Conservation (phyloP, 2,888 invertebrate species). For the Drosophila mimica region DNA sequence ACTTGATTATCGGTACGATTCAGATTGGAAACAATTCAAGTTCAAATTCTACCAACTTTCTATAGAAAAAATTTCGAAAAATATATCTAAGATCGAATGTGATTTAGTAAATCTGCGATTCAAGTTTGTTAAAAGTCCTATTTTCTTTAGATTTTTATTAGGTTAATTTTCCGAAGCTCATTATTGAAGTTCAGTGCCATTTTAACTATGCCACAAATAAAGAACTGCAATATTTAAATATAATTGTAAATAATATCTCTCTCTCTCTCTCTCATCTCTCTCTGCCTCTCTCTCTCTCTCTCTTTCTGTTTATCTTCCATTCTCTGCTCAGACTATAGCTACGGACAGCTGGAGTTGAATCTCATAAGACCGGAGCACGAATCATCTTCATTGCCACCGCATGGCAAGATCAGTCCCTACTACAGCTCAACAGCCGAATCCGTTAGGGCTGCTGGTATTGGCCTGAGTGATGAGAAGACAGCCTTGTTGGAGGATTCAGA, state of each 20-base stretch:
- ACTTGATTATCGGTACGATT: not conserved
- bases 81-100: not conserved
- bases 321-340: slow-evolving; percentile 64
- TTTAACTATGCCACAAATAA: not conserved
- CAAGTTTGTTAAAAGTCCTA: not conserved
- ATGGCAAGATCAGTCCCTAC: slow-evolving; percentile 45
- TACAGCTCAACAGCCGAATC: slow-evolving; percentile 56
- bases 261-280: not conserved
- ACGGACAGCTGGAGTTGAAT: slow-evolving; percentile 82
- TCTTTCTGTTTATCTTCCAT: not conserved
- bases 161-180: not conserved
- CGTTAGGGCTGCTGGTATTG: slow-evolving; percentile 18
- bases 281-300: not conserved
- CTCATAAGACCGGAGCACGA: slow-evolving; percentile 80
- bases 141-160: not conserved
- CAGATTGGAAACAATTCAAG: not conserved
- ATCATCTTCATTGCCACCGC: slow-evolving; percentile 45
- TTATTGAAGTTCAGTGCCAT: not conserved
- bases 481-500: slow-evolving; percentile 76
- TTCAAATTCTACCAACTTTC: not conserved
- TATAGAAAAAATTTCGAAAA: not conserved
- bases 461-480: slow-evolving; percentile 38
- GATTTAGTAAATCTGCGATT: not conserved
- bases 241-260: not conserved
- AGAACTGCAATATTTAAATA: not conserved